These are phyloP conservation scores for Potorous gilbertii DNA, from an alignment of 2,797 vertebrate species.

Conservation along the genomic window DNA sequence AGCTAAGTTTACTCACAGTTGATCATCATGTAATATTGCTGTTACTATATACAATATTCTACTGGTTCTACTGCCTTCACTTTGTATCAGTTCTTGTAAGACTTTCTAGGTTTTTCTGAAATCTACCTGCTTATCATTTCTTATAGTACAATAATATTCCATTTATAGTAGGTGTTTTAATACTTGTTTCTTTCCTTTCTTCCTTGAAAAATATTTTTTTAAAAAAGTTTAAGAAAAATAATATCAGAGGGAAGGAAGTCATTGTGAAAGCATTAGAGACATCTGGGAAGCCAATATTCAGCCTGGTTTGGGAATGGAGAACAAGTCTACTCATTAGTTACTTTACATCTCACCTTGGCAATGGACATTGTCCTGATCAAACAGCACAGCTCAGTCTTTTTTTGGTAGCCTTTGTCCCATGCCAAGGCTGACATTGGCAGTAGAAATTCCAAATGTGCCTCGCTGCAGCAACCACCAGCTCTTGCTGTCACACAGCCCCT, in stretches of 20 bases:
- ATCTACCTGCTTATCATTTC: too few species aligned
- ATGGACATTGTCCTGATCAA: not conserved
- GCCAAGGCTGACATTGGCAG: not conserved
- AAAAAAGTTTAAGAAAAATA: not conserved
- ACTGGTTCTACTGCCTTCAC: too few species aligned
- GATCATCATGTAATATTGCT: too few species aligned
- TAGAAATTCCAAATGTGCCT: not conserved
- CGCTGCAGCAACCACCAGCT: not conserved
- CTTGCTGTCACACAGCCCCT: not conserved
- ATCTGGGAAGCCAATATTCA: not conserved
- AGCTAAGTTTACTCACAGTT: too few species aligned
- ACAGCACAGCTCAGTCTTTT: not conserved
- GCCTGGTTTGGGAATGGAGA: not conserved
- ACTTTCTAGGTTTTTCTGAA: too few species aligned
- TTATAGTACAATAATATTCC: too few species aligned
- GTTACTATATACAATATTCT: too few species aligned
- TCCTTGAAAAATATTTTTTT: not conserved
- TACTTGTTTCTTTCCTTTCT: not conserved
- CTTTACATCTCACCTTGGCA: not conserved
- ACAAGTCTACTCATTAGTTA: not conserved
- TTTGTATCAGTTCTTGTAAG: too few species aligned
- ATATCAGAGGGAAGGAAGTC: not conserved
- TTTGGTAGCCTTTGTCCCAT: not conserved
- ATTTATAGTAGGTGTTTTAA: not conserved
- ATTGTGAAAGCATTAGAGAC: not conserved